phyloP scores from a whole-genome alignment of 2,113 vertebrate species.

The Nipponia nippon region DNA sequence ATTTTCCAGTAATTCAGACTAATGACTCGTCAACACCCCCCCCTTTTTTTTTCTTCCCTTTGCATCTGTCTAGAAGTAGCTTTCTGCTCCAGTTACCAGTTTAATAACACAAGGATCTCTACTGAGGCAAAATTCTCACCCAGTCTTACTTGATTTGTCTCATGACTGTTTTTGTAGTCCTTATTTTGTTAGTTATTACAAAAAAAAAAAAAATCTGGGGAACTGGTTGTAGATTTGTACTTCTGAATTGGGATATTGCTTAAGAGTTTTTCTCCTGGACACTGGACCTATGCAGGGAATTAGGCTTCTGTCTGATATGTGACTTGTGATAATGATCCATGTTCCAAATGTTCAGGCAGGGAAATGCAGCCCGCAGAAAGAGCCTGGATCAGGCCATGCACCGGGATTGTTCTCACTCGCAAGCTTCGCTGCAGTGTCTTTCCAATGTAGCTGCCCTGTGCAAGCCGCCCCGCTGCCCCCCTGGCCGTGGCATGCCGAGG shows the following conservation, averaged over 20 bases:
- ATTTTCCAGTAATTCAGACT: slow-evolving; percentile 48
- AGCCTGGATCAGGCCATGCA: not conserved
- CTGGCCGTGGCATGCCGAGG: accelerated
- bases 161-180: not conserved
- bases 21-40: not conserved
- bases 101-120: slow-evolving; percentile 12
- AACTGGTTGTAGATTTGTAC: not conserved
- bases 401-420: not conserved
- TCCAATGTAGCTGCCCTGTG: not conserved
- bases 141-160: not conserved
- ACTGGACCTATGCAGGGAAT: not conserved
- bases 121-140: not conserved
- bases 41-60: not conserved
- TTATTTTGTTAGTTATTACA: not conserved
- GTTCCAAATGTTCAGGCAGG: not conserved
- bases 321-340: not conserved
- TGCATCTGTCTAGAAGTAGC: slow-evolving; percentile 34
- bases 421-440: accelerated
- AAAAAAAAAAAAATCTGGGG: not conserved
- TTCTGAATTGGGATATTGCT: not conserved
- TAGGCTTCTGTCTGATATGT: not conserved
- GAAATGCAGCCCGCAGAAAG: accelerated
- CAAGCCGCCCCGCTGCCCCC: not conserved
- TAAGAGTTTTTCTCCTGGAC: not conserved
- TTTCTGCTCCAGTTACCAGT: slow-evolving; percentile 52